These are phyloP conservation scores for Drosophila tani DNA, from an alignment of 1,140 invertebrate genomes.

Conservation along the genomic window DNA sequence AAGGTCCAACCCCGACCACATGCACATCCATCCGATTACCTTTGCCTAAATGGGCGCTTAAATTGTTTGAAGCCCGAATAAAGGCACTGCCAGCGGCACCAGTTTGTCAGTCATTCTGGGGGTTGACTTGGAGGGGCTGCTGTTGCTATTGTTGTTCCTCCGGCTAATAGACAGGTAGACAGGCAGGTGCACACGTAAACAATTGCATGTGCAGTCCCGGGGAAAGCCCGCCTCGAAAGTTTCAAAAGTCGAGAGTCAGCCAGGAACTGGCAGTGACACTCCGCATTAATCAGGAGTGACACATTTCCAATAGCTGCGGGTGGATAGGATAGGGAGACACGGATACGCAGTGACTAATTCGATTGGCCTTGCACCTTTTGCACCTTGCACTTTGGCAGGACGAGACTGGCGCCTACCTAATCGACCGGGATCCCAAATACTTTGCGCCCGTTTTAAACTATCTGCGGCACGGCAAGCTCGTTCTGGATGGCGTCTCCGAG, in stretches of 20 bases:
- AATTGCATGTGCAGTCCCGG: conserved; percentile 16
- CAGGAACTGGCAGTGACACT: conserved; percentile 1
- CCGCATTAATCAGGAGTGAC: conserved; percentile 22
- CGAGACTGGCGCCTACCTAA: conserved; percentile 98
- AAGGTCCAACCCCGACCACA: conserved; percentile 18
- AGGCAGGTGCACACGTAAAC: conserved; percentile 9
- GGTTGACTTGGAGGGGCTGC: neutral
- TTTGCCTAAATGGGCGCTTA: conserved; percentile 36
- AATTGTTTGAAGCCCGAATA: conserved; percentile 40
- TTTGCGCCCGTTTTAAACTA: conserved; percentile 99
- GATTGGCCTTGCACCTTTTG: conserved; percentile 1
- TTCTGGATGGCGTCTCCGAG: conserved; percentile 98
- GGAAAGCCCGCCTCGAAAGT: neutral
- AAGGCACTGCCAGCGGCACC: conserved; percentile 13
- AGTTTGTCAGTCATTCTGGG: conserved; percentile 8
- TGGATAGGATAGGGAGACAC: neutral
- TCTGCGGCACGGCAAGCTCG: conserved; percentile 98
- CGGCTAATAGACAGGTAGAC: neutral
- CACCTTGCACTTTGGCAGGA: conserved; percentile 88
- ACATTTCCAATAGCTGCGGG: conserved; percentile 21
- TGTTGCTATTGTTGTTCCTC: neutral
- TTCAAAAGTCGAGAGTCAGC: neutral
- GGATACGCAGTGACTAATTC: conserved; percentile 40
- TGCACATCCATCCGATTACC: conserved; percentile 18
- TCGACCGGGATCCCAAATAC: conserved; percentile 99